Percentiles rank a stretch among this genome's conserved stretches.
phyloP scores from a whole-genome alignment of 1,140 invertebrate species.

The Aphis craccivora region DNA sequence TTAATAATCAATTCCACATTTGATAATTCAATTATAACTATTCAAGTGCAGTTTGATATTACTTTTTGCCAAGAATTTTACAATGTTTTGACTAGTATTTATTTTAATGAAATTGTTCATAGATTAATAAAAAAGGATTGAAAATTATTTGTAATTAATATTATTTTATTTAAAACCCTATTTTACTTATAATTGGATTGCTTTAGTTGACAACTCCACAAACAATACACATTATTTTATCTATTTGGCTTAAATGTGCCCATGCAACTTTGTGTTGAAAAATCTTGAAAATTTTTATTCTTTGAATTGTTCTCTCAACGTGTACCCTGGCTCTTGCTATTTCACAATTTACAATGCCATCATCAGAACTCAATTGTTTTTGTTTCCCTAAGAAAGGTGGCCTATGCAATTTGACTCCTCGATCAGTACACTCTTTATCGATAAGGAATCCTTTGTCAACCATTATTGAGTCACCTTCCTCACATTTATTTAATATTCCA shows the following conservation, averaged over 20 bases:
- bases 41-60: no score
- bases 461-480: neutral
- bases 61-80: no score
- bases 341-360: neutral
- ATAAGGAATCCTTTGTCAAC: neutral
- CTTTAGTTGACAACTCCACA: neutral
- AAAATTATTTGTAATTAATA: no score
- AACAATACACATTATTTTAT: neutral
- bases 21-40: no score
- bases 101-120: no score
- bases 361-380: neutral
- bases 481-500: neutral
- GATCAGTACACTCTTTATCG: neutral
- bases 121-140: no score
- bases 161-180: no score
- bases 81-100: no score
- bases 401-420: neutral
- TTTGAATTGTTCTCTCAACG: neutral
- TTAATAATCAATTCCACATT: no score
- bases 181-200: neutral
- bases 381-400: neutral
- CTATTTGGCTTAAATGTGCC: neutral
- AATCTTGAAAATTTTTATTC: neutral
- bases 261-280: neutral
- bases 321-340: neutral